Conservation (phyloP, 2,797 vertebrate species). For the Pseudochirops corinnae region DNA sequence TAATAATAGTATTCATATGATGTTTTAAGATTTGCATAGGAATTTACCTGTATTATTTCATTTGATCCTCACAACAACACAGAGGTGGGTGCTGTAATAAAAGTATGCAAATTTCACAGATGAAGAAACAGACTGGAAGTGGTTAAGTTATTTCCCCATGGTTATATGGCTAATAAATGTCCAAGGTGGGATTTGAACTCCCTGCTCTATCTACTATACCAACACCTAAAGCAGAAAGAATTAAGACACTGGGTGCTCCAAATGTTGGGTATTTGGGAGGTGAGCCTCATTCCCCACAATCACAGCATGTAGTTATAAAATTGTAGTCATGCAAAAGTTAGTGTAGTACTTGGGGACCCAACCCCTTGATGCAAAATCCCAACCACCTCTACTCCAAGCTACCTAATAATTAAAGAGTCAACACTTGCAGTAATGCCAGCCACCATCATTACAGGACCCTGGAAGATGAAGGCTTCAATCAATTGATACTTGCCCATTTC, state of each 20-base stretch:
- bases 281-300: background rate
- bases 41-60: background rate
- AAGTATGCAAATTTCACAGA: background rate
- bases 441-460: background rate
- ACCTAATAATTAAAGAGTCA: background rate
- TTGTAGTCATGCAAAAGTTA: background rate
- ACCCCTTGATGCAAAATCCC: background rate
- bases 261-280: background rate
- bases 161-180: background rate
- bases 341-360: background rate
- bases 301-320: background rate
- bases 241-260: background rate
- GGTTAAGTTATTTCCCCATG: background rate
- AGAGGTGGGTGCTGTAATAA: background rate
- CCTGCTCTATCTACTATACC: background rate
- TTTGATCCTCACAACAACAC: background rate
- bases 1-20: background rate
- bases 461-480: background rate
- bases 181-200: background rate
- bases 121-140: background rate
- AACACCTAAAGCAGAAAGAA: background rate
- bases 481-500: background rate
- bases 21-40: background rate
- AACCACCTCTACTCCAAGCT: background rate
- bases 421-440: background rate